Percentiles rank a stretch among this genome's conserved stretches.
Evolutionary conservation across 2,888 invertebrate genomes (phyloP).

Genomic region (Ophraella communa): DNA sequence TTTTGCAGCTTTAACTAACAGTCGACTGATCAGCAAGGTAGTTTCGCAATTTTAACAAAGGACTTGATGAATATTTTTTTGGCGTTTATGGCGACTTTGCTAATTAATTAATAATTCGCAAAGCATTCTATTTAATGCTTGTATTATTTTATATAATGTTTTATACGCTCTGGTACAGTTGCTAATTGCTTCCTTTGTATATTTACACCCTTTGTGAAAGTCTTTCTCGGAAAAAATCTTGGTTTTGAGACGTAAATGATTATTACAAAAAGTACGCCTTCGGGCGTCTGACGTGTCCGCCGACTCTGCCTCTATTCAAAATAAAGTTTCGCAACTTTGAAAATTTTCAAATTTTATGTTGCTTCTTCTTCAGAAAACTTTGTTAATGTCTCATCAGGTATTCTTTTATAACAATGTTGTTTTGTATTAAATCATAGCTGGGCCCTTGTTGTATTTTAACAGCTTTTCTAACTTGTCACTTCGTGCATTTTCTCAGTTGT

Average conservation of each 20-base stretch:
- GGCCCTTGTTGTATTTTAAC: conserved; percentile 43
- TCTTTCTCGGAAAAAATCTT: background rate
- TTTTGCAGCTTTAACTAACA: too few relatives aligned
- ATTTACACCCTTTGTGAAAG: background rate
- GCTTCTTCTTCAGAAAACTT: conserved; percentile 48
- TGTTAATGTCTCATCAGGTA: conserved; percentile 53
- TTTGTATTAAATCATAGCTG: conserved; percentile 52
- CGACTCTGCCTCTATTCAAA: conserved; percentile 13
- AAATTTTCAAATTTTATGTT: conserved; percentile 49
- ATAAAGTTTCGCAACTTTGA: conserved; percentile 40
- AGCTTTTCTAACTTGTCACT: conserved; percentile 43
- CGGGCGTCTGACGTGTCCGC: background rate
- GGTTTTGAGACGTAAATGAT: background rate
- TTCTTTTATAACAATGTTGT: conserved; percentile 52
- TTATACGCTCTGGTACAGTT: background rate
- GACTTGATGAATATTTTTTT: too few relatives aligned
- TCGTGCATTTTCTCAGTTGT: conserved; percentile 28
- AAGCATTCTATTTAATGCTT: too few relatives aligned
- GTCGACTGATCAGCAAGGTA: too few relatives aligned
- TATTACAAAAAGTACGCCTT: conserved; percentile 2
- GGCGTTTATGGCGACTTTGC: too few relatives aligned
- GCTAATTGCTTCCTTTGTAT: background rate
- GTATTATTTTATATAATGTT: too few relatives aligned
- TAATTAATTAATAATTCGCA: too few relatives aligned
- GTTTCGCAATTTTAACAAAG: too few relatives aligned